Conservation (phyloP, 2,113 vertebrate genomes). For the Falcunculus frontatus region DNA sequence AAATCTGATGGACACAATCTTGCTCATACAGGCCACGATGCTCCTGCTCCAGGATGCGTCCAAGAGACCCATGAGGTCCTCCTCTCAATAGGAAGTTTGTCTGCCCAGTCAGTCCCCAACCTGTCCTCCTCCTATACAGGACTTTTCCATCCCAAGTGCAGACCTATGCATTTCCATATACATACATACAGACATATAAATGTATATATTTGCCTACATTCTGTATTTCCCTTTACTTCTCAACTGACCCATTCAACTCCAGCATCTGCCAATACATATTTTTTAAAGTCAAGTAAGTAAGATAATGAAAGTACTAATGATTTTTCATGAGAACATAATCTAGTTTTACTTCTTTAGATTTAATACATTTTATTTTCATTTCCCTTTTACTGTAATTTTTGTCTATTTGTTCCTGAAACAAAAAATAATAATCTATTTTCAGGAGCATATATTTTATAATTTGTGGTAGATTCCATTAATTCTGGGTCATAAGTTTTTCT, state of each 20-base stretch:
- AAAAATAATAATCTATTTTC: neutral
- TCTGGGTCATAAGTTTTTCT: neutral
- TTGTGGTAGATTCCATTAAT: neutral
- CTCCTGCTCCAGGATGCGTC: neutral
- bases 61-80: neutral
- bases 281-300: neutral
- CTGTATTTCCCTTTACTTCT: neutral
- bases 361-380: constrained; percentile 5
- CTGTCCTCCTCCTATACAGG: neutral
- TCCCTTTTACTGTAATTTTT: neutral
- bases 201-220: neutral
- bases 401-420: neutral
- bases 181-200: neutral
- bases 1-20: neutral
- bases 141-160: neutral
- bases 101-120: neutral
- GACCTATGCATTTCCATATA: neutral
- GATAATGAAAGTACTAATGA: neutral
- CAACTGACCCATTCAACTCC: neutral
- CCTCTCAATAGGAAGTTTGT: neutral
- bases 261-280: neutral
- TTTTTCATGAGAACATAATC: neutral
- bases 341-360: constrained; percentile 5
- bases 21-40: neutral
- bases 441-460: neutral